phyloP scores from a whole-genome alignment of 2,113 vertebrate genomes.

The Tachysurus fulvidraco region DNA sequence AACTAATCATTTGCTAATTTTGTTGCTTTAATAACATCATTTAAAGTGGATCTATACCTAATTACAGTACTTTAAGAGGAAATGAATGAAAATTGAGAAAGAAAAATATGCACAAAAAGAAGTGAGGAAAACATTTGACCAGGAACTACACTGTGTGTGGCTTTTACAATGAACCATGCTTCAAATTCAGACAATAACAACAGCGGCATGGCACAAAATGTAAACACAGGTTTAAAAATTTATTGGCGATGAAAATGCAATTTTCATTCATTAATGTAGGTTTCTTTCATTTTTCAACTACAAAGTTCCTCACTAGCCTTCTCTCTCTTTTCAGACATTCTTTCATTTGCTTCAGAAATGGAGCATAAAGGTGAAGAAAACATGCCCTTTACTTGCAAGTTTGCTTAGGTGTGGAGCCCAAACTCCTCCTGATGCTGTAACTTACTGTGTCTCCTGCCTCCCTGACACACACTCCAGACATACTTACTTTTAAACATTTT shows the following conservation, averaged over 20 bases:
- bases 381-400: slow-evolving; percentile 29
- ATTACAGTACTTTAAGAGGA: not conserved
- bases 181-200: not conserved
- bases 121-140: not conserved
- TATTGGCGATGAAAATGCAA: not conserved
- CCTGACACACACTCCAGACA: slow-evolving; percentile 2
- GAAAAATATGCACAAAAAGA: not conserved
- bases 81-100: not conserved
- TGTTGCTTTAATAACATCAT: not conserved
- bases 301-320: not conserved
- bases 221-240: not conserved
- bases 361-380: slow-evolving; percentile 46
- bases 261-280: not conserved
- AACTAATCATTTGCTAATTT: not conserved
- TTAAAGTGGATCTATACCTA: not conserved
- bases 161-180: not conserved
- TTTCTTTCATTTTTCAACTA: slow-evolving; percentile 1
- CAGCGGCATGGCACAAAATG: no score
- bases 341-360: slow-evolving; percentile 40
- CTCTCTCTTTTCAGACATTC: slow-evolving; percentile 5
- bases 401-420: slow-evolving; percentile 32
- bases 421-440: slow-evolving; percentile 45
- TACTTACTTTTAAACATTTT: slow-evolving; percentile 27
- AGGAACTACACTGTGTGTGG: not conserved
- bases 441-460: slow-evolving; percentile 30